Conservation (phyloP, 2,888 invertebrate genomes). For the Plutella xylostella region DNA sequence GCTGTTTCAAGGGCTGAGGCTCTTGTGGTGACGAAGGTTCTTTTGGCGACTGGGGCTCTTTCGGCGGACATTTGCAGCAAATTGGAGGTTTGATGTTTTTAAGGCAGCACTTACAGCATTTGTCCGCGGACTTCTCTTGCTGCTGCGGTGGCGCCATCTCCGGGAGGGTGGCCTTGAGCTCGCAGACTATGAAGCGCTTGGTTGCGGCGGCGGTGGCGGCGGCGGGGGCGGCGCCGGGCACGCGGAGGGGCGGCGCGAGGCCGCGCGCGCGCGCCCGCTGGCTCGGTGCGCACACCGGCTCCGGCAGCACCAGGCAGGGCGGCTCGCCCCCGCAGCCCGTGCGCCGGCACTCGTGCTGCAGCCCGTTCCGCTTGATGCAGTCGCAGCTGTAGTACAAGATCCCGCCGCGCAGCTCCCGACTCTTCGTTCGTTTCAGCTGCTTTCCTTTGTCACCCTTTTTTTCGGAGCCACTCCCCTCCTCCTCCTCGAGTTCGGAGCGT, state of each 20-base stretch:
- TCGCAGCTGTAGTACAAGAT: slow-evolving; percentile 68
- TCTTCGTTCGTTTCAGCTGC: slow-evolving; percentile 54
- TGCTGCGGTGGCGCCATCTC: neutral
- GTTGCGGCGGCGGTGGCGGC: slow-evolving; percentile 23
- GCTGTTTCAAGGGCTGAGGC: neutral
- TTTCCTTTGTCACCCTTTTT: slow-evolving; percentile 57
- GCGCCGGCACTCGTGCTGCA: slow-evolving; percentile 70
- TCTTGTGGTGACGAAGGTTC: too few species aligned
- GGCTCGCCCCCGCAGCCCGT: slow-evolving; percentile 66
- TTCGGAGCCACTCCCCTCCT: slow-evolving; percentile 42
- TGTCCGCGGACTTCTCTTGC: slow-evolving; percentile 26
- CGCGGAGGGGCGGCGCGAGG: slow-evolving; percentile 44
- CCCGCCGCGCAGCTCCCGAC: slow-evolving; percentile 67
- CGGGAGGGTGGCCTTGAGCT: slow-evolving; percentile 47
- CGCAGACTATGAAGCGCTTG: slow-evolving; percentile 58
- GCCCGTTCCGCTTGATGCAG: slow-evolving; percentile 70
- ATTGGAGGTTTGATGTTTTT: slow-evolving; percentile 27
- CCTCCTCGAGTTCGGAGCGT: slow-evolving; percentile 28
- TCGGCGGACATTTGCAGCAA: slow-evolving; percentile 2
- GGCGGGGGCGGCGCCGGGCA: slow-evolving; percentile 27
- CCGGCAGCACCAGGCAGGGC: slow-evolving; percentile 61
- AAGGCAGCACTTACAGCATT: slow-evolving; percentile 47
- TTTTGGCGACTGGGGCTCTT: too few species aligned
- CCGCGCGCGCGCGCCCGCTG: slow-evolving; percentile 58
- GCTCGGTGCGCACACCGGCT: slow-evolving; percentile 66